Percentiles rank a stretch among this genome's conserved stretches.
These are phyloP conservation scores for Yponomeuta cagnagella DNA, from an alignment of 2,888 invertebrate species.

Conservation along the genomic window DNA sequence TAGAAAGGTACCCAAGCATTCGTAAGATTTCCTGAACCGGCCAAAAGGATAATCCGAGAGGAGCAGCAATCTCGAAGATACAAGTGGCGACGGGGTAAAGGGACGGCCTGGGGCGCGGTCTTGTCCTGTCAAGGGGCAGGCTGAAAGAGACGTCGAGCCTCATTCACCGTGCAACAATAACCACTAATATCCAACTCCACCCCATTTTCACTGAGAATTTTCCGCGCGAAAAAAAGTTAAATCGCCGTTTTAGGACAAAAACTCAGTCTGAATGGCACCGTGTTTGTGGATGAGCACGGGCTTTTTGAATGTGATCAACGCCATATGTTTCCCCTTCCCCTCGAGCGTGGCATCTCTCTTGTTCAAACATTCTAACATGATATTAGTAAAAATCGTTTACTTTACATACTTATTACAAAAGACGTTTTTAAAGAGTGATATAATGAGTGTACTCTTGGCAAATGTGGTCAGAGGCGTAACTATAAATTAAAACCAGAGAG, in stretches of 20 bases:
- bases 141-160: slow-evolving; percentile 41
- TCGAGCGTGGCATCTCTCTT: too few species aligned
- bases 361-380: too few species aligned
- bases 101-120: slow-evolving; percentile 7
- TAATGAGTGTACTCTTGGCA: too few species aligned
- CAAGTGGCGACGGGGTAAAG: slow-evolving; percentile 6
- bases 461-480: too few species aligned
- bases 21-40: slow-evolving; percentile 4
- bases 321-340: neutral
- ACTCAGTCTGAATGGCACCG: neutral
- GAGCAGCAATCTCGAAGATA: slow-evolving; percentile 26
- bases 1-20: neutral
- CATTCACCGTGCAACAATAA: slow-evolving; percentile 53
- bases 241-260: slow-evolving; percentile 1
- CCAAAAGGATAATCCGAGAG: slow-evolving; percentile 19
- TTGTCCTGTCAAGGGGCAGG: neutral
- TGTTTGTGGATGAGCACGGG: neutral
- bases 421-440: too few species aligned
- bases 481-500: too few species aligned
- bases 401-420: too few species aligned
- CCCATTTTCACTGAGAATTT: neutral
- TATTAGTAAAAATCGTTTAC: too few species aligned
- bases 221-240: slow-evolving; percentile 1
- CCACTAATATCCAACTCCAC: slow-evolving; percentile 33
- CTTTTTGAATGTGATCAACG: neutral